Evolutionary conservation across 2,888 invertebrate genomes (phyloP), one percentile per base, ranked within the genome.

Genomic region (Anthophora plumipes): DNA sequence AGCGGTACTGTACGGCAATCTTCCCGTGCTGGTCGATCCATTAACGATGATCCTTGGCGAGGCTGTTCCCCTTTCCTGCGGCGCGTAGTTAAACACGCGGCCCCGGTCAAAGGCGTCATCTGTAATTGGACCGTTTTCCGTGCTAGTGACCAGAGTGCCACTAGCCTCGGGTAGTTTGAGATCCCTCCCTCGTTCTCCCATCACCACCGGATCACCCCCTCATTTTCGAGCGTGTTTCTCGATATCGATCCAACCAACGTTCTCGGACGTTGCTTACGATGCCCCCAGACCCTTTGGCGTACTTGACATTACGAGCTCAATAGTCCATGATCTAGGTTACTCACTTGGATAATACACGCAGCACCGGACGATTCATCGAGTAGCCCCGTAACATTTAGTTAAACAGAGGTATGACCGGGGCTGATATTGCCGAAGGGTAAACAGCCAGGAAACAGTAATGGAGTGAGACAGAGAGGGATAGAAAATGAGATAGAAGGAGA

Each of bases 301-400:
- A 85, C 82, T 88, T 84, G 88, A 88, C 86, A 83, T 88, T 84
- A 86, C 74, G 78, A 77, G 85, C 81, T 81, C 88, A 77, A 86
- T 82, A 83, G 85, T 79, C 77, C 73, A 77, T 79, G 85, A 87
- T 63, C 85, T 77, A 43, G 71, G 76, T 80, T 85, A 77, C 59
- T 75, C 73, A 48, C 69, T 67, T 55, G 76, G 72, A 69, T 80
- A 80, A 80, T 73, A 77, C 72, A 71, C 74, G 76, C 25, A 71
- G 43, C 63, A 25, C 37, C 31, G 60, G 46, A 46, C 80, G 76
- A 82, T 67, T 70, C 77, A n/a, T 72, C 72, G 72, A 54, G 37
- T 52, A 46, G 41, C 41, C 43, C 20, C 22, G 55, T 69, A 77
- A 63, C 77, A 50, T 79, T 71, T 64, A 64, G 77, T 71, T 77